A percentile compares a stretch with the other conserved stretches of the same genome.
Evolutionary conservation across 1,140 invertebrate species (phyloP).

Genomic region (Scaptomyza pallida): DNA sequence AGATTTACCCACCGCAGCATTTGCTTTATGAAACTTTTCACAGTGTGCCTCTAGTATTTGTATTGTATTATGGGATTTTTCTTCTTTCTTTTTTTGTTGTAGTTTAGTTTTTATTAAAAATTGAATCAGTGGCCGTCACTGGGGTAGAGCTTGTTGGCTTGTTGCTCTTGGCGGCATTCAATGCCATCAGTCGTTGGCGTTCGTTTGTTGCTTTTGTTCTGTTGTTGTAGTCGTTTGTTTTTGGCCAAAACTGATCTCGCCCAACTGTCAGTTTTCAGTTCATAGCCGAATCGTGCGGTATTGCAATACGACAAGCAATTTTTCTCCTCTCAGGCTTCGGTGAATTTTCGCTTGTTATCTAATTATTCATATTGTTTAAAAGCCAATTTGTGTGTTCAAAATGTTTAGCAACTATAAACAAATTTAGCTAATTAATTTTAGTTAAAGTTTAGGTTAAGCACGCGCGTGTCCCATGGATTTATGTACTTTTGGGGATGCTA

Average conservation of each 20-base stretch:
- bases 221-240: conserved; percentile 75
- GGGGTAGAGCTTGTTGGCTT: conserved; percentile 77
- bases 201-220: conserved; percentile 57
- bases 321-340: conserved; percentile 41
- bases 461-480: conserved; percentile 10
- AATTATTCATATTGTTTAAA: conserved; percentile 63
- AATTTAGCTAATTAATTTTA: conserved; percentile 13
- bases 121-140: conserved; percentile 62
- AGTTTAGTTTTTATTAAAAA: conserved; percentile 71
- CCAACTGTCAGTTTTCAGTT: conserved; percentile 81
- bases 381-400: conserved; percentile 21
- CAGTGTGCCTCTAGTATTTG: conserved; percentile 36
- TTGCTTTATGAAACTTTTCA: conserved; percentile 73
- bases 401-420: conserved; percentile 26
- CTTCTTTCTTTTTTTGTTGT: conserved; percentile 43
- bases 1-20: conserved; percentile 56
- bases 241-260: conserved; percentile 82
- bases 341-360: conserved; percentile 58
- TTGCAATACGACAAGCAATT: conserved; percentile 38
- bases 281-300: conserved; percentile 75
- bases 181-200: conserved; percentile 71
- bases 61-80: conserved; percentile 37
- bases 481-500: conserved; percentile 12
- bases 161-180: conserved; percentile 80
- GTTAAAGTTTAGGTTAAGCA: conserved; percentile 1